These are phyloP conservation scores for Oreochromis grahami DNA, from an alignment of 2,797 vertebrate species.

Conservation along the genomic window DNA sequence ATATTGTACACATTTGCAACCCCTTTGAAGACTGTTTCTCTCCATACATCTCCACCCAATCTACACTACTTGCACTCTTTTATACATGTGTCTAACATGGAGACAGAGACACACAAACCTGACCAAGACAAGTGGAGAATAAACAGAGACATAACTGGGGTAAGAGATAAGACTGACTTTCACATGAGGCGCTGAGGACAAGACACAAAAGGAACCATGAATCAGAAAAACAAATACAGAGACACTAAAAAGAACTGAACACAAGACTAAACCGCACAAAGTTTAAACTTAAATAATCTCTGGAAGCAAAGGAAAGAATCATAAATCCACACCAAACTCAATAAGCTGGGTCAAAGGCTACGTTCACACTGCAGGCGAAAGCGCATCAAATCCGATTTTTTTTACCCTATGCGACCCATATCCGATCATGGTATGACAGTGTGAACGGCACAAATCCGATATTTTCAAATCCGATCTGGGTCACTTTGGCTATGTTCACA, in stretches of 20 bases:
- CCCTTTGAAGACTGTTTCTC: neutral
- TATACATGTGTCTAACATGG: neutral
- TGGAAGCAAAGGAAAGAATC: neutral
- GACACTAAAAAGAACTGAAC: neutral
- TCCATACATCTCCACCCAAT: neutral
- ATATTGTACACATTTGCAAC: neutral
- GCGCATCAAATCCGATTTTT: no score
- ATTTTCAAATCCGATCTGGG: no score
- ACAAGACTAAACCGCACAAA: neutral
- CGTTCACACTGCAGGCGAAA: no score
- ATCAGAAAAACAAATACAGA: neutral
- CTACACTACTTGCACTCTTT: rapidly evolving
- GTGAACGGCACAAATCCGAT: no score
- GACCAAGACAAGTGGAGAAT: neutral
- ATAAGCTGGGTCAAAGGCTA: rapidly evolving
- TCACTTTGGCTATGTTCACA: no score
- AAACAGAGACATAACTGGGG: neutral
- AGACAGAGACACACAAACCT: neutral
- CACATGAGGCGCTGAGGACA: neutral
- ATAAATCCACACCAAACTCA: neutral
- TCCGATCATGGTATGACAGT: no score
- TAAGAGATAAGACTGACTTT: neutral
- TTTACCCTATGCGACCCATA: no score
- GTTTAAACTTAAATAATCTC: rapidly evolving
- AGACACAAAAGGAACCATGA: neutral